Percentiles rank a stretch among this genome's conserved stretches.
Conservation (phyloP, 2,888 invertebrate species). For the Balanococcus diminutus region DNA sequence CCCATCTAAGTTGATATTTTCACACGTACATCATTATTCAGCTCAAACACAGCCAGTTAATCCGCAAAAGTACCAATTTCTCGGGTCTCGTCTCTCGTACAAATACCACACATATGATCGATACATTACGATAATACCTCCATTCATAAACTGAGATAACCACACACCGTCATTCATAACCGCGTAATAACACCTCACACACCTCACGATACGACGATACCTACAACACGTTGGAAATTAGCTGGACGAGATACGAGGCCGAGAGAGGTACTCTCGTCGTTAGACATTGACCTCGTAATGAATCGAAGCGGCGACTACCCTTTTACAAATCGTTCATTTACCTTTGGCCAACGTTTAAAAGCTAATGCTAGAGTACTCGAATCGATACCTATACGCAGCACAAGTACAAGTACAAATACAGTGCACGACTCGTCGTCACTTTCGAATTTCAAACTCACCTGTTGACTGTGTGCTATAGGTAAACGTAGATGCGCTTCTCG, state of each 20-base stretch:
- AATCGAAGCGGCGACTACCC: constrained; percentile 6
- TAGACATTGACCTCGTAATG: constrained; percentile 34
- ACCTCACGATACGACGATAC: too few relatives aligned
- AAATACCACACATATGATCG: too few relatives aligned
- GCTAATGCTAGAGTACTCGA: background rate
- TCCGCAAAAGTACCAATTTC: too few relatives aligned
- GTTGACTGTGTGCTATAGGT: background rate
- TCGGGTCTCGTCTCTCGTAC: too few relatives aligned
- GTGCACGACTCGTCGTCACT: background rate
- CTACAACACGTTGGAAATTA: too few relatives aligned
- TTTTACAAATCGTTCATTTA: constrained; percentile 13
- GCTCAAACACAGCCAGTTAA: too few relatives aligned
- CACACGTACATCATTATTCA: too few relatives aligned
- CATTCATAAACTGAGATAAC: background rate
- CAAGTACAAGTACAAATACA: background rate
- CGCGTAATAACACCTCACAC: too few relatives aligned
- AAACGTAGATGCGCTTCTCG: background rate
- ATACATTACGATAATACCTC: too few relatives aligned
- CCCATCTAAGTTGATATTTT: too few relatives aligned
- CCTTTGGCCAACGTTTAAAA: background rate
- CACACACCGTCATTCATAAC: background rate
- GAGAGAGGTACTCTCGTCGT: background rate
- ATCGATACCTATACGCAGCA: background rate
- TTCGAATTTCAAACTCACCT: background rate
- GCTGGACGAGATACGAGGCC: background rate